Base-by-base conservation (phyloP, 2,888 invertebrate species). In the Drosophila mercatorum region DNA sequence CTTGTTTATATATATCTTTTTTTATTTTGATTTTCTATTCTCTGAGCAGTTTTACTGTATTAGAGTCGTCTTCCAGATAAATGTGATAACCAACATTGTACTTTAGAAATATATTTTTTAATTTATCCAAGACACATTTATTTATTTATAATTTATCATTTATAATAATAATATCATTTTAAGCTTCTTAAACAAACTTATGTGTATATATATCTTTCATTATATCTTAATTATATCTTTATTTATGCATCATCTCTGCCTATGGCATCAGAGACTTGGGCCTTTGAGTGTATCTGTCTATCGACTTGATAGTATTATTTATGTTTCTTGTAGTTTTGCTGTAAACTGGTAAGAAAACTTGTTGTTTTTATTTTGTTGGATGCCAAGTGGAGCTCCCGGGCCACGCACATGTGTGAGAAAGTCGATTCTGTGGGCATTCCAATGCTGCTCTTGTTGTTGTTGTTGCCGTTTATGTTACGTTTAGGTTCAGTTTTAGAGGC, bases 361-460 rank as follows among this genome's bases (percentile, higher is more conserved):
- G 63, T 68, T 67, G 40, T 66, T 64, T 65, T 58, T 41, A 12
- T 53, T n/a, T 55, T n/a, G 28, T 57, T 47, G 26, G 38, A 69
- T 63, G 38, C 43, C 71, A 72, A 67, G 65, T 79, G 79, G 67
- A 78, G 80, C 89, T 89, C 88, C 89, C 83, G 89, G 66, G 75
- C 79, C 79, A 73, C 72, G 75, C 84, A 81, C 59, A 88, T 80
- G 89, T 86, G 89, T 86, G 86, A 88, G 86, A 86, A 86, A 89
- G 86, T 81, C 61, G 62, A 63, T 72, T 77, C 76, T 65, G 26
- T 71, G 73, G 49, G 60, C 59, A 72, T 53, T 70, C 17, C 31
- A 63, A 52, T 46, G 53, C 44, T n/a, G 41, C 12, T 56, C 34
- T 53, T 64, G 47, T 53, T 68, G 49, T n/a, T 68, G 49, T n/a